Conservation (phyloP, 2,113 vertebrate genomes). For the Opisthocomus hoazin region DNA sequence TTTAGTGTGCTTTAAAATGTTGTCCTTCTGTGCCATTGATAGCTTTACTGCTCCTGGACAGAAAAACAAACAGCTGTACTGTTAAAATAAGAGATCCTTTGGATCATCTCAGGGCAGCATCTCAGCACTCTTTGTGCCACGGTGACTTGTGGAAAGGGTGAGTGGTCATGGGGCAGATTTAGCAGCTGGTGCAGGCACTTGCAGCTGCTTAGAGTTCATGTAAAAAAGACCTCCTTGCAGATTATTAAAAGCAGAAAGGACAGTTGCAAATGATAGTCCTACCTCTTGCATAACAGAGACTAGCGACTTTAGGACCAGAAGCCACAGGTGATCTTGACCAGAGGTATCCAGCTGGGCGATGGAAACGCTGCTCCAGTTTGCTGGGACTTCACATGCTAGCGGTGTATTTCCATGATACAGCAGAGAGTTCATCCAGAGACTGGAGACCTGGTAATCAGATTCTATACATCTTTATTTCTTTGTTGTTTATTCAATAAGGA, state of each 20-base stretch:
- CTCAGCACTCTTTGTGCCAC: background rate
- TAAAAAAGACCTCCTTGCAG: background rate
- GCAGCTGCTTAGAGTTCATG: background rate
- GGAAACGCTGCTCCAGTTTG: background rate
- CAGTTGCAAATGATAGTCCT: background rate
- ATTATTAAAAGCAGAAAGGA: background rate
- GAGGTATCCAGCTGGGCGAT: background rate
- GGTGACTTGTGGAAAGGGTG: background rate
- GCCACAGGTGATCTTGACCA: background rate
- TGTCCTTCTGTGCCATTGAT: slow-evolving; percentile 10
- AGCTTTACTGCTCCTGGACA: slow-evolving; percentile 12
- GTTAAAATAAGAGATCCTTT: background rate
- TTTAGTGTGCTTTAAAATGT: slow-evolving; percentile 11
- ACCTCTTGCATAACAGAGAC: background rate
- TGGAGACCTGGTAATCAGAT: slow-evolving; percentile 16
- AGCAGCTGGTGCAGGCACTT: background rate
- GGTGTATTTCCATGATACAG: background rate
- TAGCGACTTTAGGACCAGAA: background rate
- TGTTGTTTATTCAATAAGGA: slow-evolving; percentile 27
- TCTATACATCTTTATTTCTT: background rate
- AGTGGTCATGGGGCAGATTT: background rate
- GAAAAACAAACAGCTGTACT: slow-evolving; percentile 24
- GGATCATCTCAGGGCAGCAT: background rate
- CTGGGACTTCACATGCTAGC: background rate
- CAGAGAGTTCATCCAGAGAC: background rate